Evolutionary conservation across 2,113 vertebrate species (phyloP).

Genomic region (Gorsachius goisagi): DNA sequence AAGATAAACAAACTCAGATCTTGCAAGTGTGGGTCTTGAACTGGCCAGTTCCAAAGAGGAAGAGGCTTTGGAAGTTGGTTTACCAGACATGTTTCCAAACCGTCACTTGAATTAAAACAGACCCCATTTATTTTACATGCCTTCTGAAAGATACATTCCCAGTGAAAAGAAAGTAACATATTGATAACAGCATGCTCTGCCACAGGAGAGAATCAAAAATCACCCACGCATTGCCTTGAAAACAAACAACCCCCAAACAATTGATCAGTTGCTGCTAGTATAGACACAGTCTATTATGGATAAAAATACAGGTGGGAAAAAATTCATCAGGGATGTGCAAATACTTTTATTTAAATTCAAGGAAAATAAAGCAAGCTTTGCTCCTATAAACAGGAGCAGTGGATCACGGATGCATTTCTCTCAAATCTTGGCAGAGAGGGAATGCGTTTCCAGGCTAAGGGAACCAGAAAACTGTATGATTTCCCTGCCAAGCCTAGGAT

Average conservation of each 20-base stretch:
- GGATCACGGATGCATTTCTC: slow-evolving; percentile 9
- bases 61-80: background rate
- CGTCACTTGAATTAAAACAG: background rate
- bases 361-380: slow-evolving; percentile 26
- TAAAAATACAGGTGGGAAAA: slow-evolving; percentile 52
- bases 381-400: slow-evolving; percentile 3
- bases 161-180: slow-evolving; percentile 19
- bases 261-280: slow-evolving; percentile 37
- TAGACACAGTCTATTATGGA: slow-evolving; percentile 15
- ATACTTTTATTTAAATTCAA: slow-evolving; percentile 48
- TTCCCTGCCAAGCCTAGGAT: background rate
- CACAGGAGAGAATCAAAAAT: slow-evolving; percentile 15
- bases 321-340: slow-evolving; percentile 51
- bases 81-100: background rate
- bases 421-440: background rate
- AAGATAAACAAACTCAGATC: background rate
- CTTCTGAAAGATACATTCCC: background rate
- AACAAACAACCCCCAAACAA: slow-evolving; percentile 55
- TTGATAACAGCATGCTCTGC: slow-evolving; percentile 38
- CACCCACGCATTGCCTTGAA: slow-evolving; percentile 32
- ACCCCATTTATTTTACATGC: slow-evolving; percentile 18
- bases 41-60: background rate
- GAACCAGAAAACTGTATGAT: background rate
- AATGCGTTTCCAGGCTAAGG: background rate
- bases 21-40: background rate